Evolutionary conservation across 2,113 vertebrate species (phyloP).

Genomic region (Leptobrachium leishanense): DNA sequence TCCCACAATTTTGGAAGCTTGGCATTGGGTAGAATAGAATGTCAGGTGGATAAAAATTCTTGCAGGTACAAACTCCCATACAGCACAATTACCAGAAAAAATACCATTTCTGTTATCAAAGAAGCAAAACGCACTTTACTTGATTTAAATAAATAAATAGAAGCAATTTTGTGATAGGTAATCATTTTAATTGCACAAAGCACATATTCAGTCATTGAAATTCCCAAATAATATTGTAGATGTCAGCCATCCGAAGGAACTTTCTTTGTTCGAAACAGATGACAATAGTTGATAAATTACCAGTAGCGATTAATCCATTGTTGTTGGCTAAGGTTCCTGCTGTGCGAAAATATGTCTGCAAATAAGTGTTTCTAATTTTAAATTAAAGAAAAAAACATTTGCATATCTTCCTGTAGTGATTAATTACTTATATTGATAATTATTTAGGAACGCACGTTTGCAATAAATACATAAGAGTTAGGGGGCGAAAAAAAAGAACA

Average conservation of each 20-base stretch:
- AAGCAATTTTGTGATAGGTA: too few relatives aligned
- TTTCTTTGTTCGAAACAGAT: background rate
- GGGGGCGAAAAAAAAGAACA: too few relatives aligned
- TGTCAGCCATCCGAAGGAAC: background rate
- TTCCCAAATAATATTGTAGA: background rate
- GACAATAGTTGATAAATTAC: background rate
- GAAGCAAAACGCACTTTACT: too few relatives aligned
- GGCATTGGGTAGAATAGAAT: too few relatives aligned
- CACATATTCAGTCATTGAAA: background rate
- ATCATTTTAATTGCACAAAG: too few relatives aligned
- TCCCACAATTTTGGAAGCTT: too few relatives aligned
- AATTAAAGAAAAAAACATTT: background rate
- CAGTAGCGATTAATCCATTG: background rate
- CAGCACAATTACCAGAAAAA: too few relatives aligned
- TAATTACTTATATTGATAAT: background rate
- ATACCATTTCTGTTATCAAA: too few relatives aligned
- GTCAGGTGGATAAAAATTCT: too few relatives aligned
- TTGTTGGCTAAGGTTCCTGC: background rate
- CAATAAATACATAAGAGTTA: background rate
- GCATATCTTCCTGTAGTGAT: background rate
- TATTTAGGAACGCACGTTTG: background rate
- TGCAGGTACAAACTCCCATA: too few relatives aligned
- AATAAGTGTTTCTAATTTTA: background rate
- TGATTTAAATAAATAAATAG: too few relatives aligned
- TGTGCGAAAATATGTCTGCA: background rate